Evolutionary conservation across 2,113 vertebrate genomes (phyloP), one percentile per base, ranked within the genome.

Genomic region (Ailurus styani): DNA sequence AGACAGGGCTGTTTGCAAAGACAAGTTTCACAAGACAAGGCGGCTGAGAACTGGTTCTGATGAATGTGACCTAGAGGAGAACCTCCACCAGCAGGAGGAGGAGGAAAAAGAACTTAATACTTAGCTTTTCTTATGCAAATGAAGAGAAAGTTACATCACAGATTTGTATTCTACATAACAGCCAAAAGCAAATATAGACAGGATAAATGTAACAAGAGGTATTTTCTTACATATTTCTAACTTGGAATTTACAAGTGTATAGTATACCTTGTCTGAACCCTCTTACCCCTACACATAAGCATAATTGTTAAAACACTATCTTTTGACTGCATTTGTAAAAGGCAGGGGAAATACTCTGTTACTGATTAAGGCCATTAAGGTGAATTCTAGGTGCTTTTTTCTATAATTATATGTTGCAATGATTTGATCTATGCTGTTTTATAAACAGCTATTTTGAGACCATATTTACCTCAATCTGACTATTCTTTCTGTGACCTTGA

Each of bases 401-500:
- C 42, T 85, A 1, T 82, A 86, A 40, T 78, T 81, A 60, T 34
- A 64, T 57, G 50, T 6, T 84, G 11, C 14, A 62, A 40, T 85
- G 18, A 96, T 50, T 66, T 87, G 54, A 60, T 93, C 40, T 60
- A 70, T 60, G 23, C 15, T 68, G 13, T 92, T 87, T 90, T 70
- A 78, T 55, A 91, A 94, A 88, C 18, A 70, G 62, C 8, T 34
- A 12, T 88, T 78, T 66, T 68, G n/a, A 88, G 7, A 55, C 34
- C 27, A 25, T 45, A 50, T 68, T 96, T 98, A 99, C 99, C 98
- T 98, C 98, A 52, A 91, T 96, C 15, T 91, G 98, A 90, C 15
- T 79, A 85, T 6, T n/a, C 97, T 73, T 93, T 42, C 18, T 62
- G 27, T 98, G 93, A 40, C 85, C 93, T 54, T 98, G 75, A 45